These are phyloP conservation scores for Clamator glandarius DNA, from an alignment of 2,797 vertebrate genomes.

Conservation along the genomic window DNA sequence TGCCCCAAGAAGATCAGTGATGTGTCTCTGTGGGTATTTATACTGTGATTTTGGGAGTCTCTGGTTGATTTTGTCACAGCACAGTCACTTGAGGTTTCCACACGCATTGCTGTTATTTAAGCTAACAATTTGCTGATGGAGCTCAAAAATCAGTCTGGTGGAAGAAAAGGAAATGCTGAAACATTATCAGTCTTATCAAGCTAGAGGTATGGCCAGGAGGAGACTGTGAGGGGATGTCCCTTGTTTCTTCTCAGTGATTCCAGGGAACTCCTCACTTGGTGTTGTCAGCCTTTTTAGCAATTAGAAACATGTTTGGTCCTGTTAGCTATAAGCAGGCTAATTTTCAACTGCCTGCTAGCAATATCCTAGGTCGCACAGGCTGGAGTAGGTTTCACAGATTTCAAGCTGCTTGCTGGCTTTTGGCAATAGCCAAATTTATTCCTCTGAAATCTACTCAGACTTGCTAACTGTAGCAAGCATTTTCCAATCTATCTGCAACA, in stretches of 20 bases:
- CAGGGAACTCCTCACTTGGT: not conserved
- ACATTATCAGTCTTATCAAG: not conserved
- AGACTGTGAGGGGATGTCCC: rapidly evolving
- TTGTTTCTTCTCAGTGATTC: not conserved
- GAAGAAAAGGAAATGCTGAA: not conserved
- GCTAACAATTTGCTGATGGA: not conserved
- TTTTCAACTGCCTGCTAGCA: not conserved
- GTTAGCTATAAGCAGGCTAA: not conserved
- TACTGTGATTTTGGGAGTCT: not conserved
- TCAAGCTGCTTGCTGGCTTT: not conserved
- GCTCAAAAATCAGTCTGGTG: not conserved
- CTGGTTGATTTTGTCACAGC: not conserved
- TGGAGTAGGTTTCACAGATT: not conserved
- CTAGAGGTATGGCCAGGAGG: rapidly evolving
- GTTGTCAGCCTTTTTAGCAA: not conserved
- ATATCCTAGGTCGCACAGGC: not conserved
- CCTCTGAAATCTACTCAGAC: constrained; percentile 2
- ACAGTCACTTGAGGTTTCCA: not conserved
- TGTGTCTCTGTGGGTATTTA: not conserved
- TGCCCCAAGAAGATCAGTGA: rapidly evolving
- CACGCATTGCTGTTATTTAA: not conserved
- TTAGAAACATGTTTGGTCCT: not conserved
- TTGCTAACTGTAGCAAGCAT: not conserved
- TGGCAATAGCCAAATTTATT: not conserved
- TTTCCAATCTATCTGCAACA: not conserved